A percentile compares a stretch with the other conserved stretches of the same genome.
Conservation (phyloP, 2,113 vertebrate genomes). For the Microcebus jonahi region DNA sequence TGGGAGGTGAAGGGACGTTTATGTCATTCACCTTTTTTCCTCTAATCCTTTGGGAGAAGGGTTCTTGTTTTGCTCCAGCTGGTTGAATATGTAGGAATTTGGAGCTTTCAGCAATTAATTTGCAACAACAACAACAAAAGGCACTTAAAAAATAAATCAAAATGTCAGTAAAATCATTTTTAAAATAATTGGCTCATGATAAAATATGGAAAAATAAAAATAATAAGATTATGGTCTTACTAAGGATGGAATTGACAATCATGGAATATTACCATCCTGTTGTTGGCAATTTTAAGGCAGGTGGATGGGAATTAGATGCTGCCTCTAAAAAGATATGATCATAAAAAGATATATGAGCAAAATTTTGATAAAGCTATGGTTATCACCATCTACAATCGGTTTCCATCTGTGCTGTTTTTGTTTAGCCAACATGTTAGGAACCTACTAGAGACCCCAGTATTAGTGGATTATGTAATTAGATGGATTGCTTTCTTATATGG, state of each 20-base stretch:
- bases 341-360: neutral
- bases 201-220: neutral
- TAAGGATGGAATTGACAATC: neutral
- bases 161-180: neutral
- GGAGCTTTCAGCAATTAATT: neutral
- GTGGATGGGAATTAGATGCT: neutral
- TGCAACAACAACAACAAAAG: neutral
- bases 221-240: neutral
- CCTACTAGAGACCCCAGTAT: neutral
- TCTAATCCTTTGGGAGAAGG: neutral
- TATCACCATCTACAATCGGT: neutral
- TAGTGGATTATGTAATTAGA: neutral
- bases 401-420: rapidly evolving
- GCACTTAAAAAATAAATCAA: neutral
- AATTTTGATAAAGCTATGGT: neutral
- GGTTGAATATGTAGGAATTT: neutral
- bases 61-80: neutral
- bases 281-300: too few relatives aligned
- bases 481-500: neutral
- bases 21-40: neutral
- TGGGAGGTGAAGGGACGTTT: rapidly evolving
- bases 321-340: neutral
- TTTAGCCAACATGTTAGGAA: neutral
- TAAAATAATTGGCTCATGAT: neutral
- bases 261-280: neutral